Conservation (phyloP, 2,888 invertebrate species). For the Nephrotoma appendiculata region DNA sequence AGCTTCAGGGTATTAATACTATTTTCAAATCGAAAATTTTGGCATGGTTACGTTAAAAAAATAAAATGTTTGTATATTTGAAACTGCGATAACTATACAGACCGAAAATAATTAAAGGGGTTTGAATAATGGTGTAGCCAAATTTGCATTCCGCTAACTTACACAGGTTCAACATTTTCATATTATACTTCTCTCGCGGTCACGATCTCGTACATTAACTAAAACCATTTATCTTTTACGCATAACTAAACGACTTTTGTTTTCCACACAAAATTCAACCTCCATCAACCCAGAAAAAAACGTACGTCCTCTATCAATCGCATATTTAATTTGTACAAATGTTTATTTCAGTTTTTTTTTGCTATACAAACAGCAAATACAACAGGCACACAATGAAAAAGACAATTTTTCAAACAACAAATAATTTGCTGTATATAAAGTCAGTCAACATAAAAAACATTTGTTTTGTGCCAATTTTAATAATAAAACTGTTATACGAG, state of each 20-base stretch:
- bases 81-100: no score
- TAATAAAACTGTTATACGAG: neutral
- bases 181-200: neutral
- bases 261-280: neutral
- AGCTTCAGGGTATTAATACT: no score
- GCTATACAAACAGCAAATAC: neutral
- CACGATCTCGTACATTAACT: neutral
- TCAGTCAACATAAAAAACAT: neutral
- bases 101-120: no score
- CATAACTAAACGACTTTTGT: neutral
- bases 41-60: no score
- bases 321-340: neutral
- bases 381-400: neutral
- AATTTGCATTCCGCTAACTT: neutral
- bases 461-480: neutral
- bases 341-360: neutral
- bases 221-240: neutral
- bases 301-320: neutral
- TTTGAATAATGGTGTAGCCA: neutral
- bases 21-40: no score
- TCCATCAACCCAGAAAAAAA: neutral
- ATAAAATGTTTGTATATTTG: no score
- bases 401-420: neutral
- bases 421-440: neutral
- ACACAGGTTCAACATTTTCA: neutral